Evolutionary conservation across 2,888 invertebrate species (phyloP), one percentile per base, ranked within the genome.

Genomic region (Pheosia gnoma): DNA sequence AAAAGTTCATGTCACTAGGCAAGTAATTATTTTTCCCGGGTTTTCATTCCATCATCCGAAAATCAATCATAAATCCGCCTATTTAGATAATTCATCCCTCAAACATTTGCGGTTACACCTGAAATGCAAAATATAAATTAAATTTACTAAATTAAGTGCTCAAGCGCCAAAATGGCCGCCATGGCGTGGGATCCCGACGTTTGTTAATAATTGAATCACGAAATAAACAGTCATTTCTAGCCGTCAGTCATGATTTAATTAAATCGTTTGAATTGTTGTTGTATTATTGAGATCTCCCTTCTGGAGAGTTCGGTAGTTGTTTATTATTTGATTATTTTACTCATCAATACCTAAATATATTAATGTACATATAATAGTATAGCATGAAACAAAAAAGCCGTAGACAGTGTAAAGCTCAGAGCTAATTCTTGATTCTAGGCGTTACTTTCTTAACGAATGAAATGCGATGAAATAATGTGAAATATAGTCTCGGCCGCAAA

Each of bases 51-150:
- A 25, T 25, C 25, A 51, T 25, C 8, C 13, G 25, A 13, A 37
- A 53, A 53, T 5, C 25, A 25, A 25, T 52, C 49, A 1, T 5
- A 49, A 57, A 68, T 70, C 72, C 67, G 63, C 76, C 73, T 77
- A 72, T 71, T 82, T 88, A 84, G 86, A 88, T 88, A 87, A 75
- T 75, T 73, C 74, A 71, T 70, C 72, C 68, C 74, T 63, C 66
- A 63, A 84, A 80, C 89, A 88, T 82, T 87, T 89, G 87, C 75
- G 87, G 80, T 82, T 70, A 67, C 70, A 61, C 63, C 64, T 59
- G 58, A 60, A 74, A 75, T 66, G 68, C 62, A 61, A 77, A 70
- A 77, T 67, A 78, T 80, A 79, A 84, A 82, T 83, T 78, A 76
- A 75, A 80, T 78, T 75, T 70, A 70, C 75, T 65, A 74, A 79